Conservation (phyloP, 2,888 invertebrate genomes). For the Resseliella maxima region DNA sequence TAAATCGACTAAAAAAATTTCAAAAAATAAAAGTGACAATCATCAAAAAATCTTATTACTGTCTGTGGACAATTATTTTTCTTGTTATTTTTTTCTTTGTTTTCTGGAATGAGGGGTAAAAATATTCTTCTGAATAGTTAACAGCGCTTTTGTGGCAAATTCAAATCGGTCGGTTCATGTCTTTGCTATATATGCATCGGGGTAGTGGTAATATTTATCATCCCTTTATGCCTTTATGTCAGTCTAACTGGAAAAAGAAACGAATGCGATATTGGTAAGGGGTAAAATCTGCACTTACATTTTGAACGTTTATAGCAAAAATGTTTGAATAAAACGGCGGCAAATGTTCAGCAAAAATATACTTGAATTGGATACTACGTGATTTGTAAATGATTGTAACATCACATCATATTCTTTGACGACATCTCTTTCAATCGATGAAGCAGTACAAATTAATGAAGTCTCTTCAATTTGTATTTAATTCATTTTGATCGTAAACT, state of each 20-base stretch:
- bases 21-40: neutral
- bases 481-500: slow-evolving; percentile 21
- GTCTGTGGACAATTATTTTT: neutral
- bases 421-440: neutral
- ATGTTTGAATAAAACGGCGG: neutral
- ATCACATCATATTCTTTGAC: neutral
- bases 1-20: neutral
- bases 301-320: slow-evolving; percentile 35
- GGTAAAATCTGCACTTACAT: neutral
- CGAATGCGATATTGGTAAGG: neutral
- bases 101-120: neutral
- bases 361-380: neutral
- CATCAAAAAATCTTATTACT: neutral
- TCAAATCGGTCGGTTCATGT: neutral
- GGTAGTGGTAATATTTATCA: neutral
- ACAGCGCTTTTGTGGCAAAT: slow-evolving; percentile 10
- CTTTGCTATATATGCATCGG: neutral
- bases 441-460: neutral
- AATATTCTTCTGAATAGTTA: slow-evolving; percentile 17
- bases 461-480: slow-evolving; percentile 30
- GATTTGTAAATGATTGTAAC: neutral
- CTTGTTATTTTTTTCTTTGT: neutral
- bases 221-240: too few relatives aligned
- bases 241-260: neutral
- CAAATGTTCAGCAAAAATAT: neutral